These are phyloP conservation scores for Oncopodura yosiiana DNA, from an alignment of 1,140 invertebrate genomes.

Conservation along the genomic window DNA sequence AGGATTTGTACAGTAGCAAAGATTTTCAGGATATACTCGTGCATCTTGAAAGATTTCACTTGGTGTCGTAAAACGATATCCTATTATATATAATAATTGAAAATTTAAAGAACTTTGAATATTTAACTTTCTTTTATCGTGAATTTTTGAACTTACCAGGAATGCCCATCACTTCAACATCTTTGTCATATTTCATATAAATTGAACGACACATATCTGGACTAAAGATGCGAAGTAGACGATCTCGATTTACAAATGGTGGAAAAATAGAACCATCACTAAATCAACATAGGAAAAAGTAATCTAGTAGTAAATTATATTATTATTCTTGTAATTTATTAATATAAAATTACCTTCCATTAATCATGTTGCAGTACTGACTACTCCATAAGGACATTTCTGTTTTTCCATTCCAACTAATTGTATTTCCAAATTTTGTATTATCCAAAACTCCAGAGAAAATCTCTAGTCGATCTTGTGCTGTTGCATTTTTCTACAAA, in stretches of 20 bases:
- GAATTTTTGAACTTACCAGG: not conserved
- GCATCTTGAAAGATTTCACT: not conserved
- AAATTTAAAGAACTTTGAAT: no score
- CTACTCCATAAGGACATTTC: not conserved
- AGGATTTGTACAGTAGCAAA: conserved; percentile 30
- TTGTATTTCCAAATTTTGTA: conserved; percentile 4
- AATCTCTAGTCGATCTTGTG: conserved; percentile 13
- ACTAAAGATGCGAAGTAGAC: no score
- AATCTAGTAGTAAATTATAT: no score
- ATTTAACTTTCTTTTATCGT: no score
- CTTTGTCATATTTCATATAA: no score
- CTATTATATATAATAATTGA: no score
- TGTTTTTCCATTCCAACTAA: conserved; percentile 1
- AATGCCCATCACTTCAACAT: not conserved
- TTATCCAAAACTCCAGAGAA: conserved; percentile 17
- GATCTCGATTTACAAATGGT: conserved; percentile 7
- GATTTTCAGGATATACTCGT: conserved; percentile 21
- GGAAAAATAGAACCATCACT: conserved; percentile 18
- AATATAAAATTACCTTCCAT: no score
- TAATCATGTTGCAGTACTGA: conserved; percentile 3
- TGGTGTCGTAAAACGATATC: conserved; percentile 10
- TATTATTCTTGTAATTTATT: no score
- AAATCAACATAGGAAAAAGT: no score
- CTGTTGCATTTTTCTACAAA: conserved; percentile 17
- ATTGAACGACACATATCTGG: no score